Percentiles rank a stretch among this genome's conserved stretches.
phyloP scores from a whole-genome alignment of 53 echinoderm and acorn worm species.

The Zoroaster sp. region DNA sequence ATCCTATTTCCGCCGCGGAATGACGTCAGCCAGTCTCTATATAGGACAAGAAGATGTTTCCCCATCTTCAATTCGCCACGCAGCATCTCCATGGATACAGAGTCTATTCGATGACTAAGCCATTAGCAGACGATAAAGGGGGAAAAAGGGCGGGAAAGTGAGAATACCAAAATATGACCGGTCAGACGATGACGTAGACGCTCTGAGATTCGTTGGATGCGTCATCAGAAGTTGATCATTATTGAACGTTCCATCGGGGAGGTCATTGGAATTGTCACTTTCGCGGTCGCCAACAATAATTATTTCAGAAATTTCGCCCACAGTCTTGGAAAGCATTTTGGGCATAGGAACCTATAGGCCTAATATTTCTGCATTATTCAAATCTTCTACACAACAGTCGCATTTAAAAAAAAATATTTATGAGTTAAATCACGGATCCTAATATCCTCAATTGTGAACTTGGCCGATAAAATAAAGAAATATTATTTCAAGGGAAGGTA shows the following conservation, averaged over 20 bases:
- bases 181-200: slow-evolving; percentile 36
- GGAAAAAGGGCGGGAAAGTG: not conserved
- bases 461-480: too few species aligned
- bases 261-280: not conserved
- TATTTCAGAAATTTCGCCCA: not conserved
- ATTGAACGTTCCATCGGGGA: not conserved
- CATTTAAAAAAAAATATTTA: too few species aligned
- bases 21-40: slow-evolving; percentile 28
- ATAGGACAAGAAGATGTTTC: not conserved
- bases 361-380: too few species aligned
- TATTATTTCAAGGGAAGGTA: too few species aligned
- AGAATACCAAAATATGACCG: slow-evolving; percentile 37
- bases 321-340: not conserved
- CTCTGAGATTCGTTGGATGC: not conserved
- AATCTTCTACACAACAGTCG: too few species aligned
- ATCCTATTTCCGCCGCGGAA: slow-evolving; percentile 11
- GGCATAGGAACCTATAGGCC: too few species aligned
- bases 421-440: too few species aligned
- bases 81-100: slow-evolving; percentile 28
- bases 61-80: not conserved
- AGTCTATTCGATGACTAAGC: not conserved
- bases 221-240: not conserved
- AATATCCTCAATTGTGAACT: too few species aligned
- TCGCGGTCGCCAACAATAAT: not conserved
- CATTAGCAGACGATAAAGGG: not conserved